Percentiles rank a stretch among this genome's conserved stretches.
These are phyloP conservation scores for Leucophenga varia DNA, from an alignment of 1,140 invertebrate genomes.

Conservation along the genomic window DNA sequence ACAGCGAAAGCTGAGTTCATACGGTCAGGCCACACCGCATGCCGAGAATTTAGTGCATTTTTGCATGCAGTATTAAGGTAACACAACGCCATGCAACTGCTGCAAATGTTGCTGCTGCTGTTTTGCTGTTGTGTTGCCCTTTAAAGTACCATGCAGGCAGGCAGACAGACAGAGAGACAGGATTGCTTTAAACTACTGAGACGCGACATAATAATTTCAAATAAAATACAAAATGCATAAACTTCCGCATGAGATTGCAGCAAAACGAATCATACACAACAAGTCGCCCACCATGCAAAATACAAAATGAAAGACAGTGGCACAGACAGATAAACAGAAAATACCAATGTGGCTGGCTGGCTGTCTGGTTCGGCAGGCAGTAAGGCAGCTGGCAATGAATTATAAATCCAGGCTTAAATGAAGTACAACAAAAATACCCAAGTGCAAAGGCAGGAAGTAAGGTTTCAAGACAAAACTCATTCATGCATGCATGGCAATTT, in stretches of 20 bases:
- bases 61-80: constrained; percentile 14
- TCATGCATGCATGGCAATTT: constrained; percentile 31
- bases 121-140: no score
- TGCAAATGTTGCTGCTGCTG: no score
- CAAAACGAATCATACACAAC: constrained; percentile 29
- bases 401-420: constrained; percentile 53
- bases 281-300: constrained; percentile 8
- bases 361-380: no score
- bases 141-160: no score
- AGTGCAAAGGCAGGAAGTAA: not conserved
- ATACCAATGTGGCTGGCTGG: no score
- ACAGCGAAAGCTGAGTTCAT: no score
- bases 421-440: constrained; percentile 24
- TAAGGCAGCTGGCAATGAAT: constrained; percentile 46
- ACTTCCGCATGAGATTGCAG: constrained; percentile 29
- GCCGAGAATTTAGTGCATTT: constrained; percentile 21
- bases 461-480: constrained; percentile 5
- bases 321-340: constrained; percentile 10
- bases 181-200: constrained; percentile 2
- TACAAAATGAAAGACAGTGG: constrained; percentile 15
- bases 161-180: no score
- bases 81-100: constrained; percentile 14
- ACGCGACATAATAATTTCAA: constrained; percentile 53
- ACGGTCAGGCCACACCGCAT: no score
- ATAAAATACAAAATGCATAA: constrained; percentile 53